Base-by-base conservation (phyloP, 2,113 vertebrate genomes). In the Clarias magur region DNA sequence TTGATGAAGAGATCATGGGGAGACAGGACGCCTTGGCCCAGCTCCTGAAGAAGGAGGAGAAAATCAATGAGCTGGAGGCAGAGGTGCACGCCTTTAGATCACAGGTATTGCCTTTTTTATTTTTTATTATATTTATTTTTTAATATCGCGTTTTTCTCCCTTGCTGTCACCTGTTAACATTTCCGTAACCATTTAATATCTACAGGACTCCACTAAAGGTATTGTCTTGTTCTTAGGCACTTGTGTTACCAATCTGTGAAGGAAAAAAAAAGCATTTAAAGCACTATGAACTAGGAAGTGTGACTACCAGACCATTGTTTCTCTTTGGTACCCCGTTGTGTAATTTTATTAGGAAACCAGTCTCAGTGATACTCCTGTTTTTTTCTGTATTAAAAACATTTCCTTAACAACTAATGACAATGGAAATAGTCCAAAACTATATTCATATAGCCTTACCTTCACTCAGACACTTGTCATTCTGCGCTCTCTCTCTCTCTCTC, bases 1-100 rank as follows among this genome's bases (percentile, higher is more conserved):
- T 97, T 93, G 98, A 99, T 90, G 97, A 98, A 91, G 97, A 99
- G 93, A 97, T 97, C 93, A 89, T 97, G 30, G 94, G 93, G 92
- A 96, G 97, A 90, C 98, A 99, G 91, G 97, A 99, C 92, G 96
- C 96, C 34, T 95, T 98, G 90, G 95, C 95, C 80, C 94, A 97
- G 83, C 91, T 97, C 90, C 94, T 96, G 83, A 97, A 97, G 93
- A 96, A 91, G 89, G 97, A 99, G 87, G 96, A 97, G 92, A 95
- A 95, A 93, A 96, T 97, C 91, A 94, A 88, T 91, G 95, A 96
- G 90, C 96, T 99, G 91, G 96, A 98, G 94, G 93, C 93, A 85
- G 96, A 97, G 93, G 92, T 98, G 73, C 96, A 96, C 91, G 95
- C 96, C 92, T 97, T 96, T 94, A 97, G 95, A 92, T 94, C 95